Evolutionary conservation across 1,140 invertebrate species (phyloP).

Genomic region (Drosophila albomicans): DNA sequence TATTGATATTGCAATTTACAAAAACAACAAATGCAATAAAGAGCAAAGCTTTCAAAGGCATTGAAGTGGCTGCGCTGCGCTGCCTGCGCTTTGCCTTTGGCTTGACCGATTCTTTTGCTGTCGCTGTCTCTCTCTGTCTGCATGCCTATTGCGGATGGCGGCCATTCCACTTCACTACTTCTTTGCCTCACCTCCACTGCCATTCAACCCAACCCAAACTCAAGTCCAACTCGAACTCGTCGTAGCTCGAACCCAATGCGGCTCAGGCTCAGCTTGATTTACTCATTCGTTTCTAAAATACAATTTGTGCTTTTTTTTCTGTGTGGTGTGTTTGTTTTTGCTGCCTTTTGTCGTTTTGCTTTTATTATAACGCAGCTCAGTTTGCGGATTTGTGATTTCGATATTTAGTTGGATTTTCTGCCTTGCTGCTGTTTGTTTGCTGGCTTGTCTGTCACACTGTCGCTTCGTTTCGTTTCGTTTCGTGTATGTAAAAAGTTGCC

Average conservation of each 20-base stretch:
- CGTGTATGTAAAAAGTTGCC: slow-evolving; percentile 34
- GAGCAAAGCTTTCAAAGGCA: background rate
- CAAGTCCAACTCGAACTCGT: slow-evolving; percentile 30
- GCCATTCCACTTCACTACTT: slow-evolving; percentile 38
- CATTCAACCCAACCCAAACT: slow-evolving; percentile 15
- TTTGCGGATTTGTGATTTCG: slow-evolving; percentile 80
- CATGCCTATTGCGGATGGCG: slow-evolving; percentile 35
- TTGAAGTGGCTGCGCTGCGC: slow-evolving; percentile 1
- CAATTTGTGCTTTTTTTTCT: slow-evolving; percentile 38
- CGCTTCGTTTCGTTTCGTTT: slow-evolving; percentile 24
- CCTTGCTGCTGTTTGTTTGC: slow-evolving; percentile 13
- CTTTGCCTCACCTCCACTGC: too few species aligned
- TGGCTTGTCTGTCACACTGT: slow-evolving; percentile 40
- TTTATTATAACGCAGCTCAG: slow-evolving; percentile 57
- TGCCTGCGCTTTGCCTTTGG: slow-evolving; percentile 7
- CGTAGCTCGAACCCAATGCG: slow-evolving; percentile 6
- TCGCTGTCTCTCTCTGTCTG: background rate
- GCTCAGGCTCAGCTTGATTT: slow-evolving; percentile 3
- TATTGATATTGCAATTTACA: slow-evolving; percentile 21
- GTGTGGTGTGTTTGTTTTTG: background rate
- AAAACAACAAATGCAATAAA: background rate
- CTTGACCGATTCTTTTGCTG: slow-evolving; percentile 16
- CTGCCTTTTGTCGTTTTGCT: slow-evolving; percentile 26
- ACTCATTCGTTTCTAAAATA: slow-evolving; percentile 64
- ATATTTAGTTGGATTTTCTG: slow-evolving; percentile 78